Conservation (phyloP, 37 sponge, comb jelly and placozoan species). For the Spongilla lacustris region DNA sequence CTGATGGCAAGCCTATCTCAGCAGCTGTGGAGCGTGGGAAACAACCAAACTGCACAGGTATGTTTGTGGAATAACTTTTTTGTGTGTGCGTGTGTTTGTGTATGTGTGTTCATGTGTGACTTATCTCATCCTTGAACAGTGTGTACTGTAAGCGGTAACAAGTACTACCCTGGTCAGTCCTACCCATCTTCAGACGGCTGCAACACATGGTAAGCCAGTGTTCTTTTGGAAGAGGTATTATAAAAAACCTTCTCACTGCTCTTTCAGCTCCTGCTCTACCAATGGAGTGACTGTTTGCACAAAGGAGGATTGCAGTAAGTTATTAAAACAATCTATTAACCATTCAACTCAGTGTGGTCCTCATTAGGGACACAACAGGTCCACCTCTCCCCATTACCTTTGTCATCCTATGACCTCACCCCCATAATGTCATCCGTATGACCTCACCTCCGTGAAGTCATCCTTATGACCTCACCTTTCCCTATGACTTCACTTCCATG, state of each 20-base stretch:
- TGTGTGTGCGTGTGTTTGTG: not conserved
- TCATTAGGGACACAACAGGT: no score
- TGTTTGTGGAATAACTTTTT: not conserved
- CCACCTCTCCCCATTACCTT: no score
- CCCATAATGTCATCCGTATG: no score
- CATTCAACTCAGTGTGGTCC: no score
- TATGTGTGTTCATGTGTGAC: not conserved
- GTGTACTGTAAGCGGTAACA: slow-evolving; percentile 25
- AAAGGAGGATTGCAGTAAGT: slow-evolving; percentile 14
- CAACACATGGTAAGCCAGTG: slow-evolving; percentile 30
- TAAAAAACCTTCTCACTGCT: not conserved
- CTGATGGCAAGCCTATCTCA: slow-evolving; percentile 42
- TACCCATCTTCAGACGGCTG: slow-evolving; percentile 42
- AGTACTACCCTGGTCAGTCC: slow-evolving; percentile 21
- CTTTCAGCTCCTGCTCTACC: not conserved
- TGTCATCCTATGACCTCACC: no score
- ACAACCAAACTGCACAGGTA: slow-evolving; percentile 11
- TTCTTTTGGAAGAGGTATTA: not conserved
- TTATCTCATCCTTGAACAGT: not conserved
- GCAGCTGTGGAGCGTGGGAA: not conserved
- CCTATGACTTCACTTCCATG: no score
- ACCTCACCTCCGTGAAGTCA: no score
- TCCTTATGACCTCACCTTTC: no score
- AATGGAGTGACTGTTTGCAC: slow-evolving; percentile 42
- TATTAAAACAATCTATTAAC: not conserved